A percentile compares a stretch with the other conserved stretches of the same genome.
These are phyloP conservation scores for Pygoscelis antarcticus DNA, from an alignment of 2,113 vertebrate genomes.

Conservation along the genomic window DNA sequence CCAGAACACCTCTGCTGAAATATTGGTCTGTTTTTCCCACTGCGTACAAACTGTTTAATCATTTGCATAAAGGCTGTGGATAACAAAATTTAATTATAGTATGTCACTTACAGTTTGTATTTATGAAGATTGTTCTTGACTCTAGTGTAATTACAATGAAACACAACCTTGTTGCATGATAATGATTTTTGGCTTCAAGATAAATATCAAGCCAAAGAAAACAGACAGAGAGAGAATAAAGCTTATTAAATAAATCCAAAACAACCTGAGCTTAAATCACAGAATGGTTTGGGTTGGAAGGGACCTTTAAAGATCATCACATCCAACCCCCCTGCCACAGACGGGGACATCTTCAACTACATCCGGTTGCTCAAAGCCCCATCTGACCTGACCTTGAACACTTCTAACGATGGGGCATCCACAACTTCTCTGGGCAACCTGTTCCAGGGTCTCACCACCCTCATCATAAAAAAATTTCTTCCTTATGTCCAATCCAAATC, in stretches of 20 bases:
- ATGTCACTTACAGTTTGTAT: background rate
- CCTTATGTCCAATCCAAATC: background rate
- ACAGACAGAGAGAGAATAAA: background rate
- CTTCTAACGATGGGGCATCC: background rate
- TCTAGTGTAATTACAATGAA: background rate
- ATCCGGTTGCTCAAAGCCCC: background rate
- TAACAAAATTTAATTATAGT: conserved; percentile 6
- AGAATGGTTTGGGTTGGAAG: background rate
- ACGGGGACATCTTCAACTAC: background rate
- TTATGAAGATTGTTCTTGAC: background rate
- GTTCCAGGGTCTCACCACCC: background rate
- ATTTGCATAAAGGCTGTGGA: background rate
- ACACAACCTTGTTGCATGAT: background rate
- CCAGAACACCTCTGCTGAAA: background rate
- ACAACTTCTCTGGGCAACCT: background rate
- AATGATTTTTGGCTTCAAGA: background rate
- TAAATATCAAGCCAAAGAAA: background rate
- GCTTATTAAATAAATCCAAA: background rate
- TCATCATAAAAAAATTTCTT: background rate
- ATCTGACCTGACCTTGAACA: background rate
- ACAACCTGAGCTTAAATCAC: background rate
- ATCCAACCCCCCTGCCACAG: background rate
- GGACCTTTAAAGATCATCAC: background rate
- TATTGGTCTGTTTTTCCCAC: background rate
- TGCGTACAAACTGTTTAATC: background rate